Evolutionary conservation across 2,888 invertebrate species (phyloP).

Genomic region (Latrodectus elegans): DNA sequence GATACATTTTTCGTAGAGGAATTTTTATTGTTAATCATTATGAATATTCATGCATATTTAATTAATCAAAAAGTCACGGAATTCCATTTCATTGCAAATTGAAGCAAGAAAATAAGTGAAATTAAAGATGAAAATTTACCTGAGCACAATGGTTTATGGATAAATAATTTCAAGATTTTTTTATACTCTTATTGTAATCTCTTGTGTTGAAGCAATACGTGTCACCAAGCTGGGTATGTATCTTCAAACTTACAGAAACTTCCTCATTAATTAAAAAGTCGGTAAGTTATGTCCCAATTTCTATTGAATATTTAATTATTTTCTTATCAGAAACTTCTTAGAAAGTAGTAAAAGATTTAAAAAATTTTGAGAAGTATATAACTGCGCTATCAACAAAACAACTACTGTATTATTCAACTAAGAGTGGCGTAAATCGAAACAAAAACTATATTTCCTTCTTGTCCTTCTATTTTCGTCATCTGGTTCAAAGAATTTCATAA

Average conservation of each 20-base stretch:
- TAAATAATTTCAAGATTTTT: neutral
- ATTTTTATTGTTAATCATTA: constrained; percentile 41
- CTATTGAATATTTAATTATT: constrained; percentile 12
- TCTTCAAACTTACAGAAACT: neutral
- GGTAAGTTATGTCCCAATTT: neutral
- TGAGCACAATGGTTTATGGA: neutral
- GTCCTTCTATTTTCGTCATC: too few species aligned
- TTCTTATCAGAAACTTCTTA: constrained; percentile 28
- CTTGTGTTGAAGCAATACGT: neutral
- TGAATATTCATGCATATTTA: constrained; percentile 66
- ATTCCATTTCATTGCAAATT: constrained; percentile 46
- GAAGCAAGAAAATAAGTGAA: constrained; percentile 7
- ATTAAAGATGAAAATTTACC: constrained; percentile 4
- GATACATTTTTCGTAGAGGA: constrained; percentile 15
- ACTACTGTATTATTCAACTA: too few species aligned
- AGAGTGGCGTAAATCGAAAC: too few species aligned
- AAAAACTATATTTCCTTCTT: too few species aligned
- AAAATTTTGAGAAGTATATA: neutral
- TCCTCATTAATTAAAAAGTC: neutral
- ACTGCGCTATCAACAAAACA: neutral
- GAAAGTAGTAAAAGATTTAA: constrained; percentile 34
- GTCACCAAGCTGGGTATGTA: neutral
- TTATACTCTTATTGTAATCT: neutral
- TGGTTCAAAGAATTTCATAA: too few species aligned
- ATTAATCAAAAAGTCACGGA: constrained; percentile 19